Base-by-base conservation (phyloP, 2,888 invertebrate species). In the Diaprepes abbreviatus region DNA sequence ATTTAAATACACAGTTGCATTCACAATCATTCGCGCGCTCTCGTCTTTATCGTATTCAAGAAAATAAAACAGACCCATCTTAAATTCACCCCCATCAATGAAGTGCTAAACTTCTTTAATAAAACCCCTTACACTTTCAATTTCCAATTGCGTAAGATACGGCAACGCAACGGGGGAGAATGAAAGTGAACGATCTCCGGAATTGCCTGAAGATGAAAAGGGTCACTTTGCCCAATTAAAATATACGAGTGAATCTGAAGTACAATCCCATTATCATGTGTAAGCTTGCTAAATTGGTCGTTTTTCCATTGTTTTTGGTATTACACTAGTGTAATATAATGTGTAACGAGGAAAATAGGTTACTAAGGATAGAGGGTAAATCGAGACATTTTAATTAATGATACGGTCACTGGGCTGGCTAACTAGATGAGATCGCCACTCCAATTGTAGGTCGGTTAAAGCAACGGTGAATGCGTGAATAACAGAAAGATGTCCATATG, bases 171-270 rank as follows among this genome's bases (percentile, higher is more conserved):
- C 24, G 48, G 48, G 48, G 19, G 48, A 5, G n/a, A 28, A 28
- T 28, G 9, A 50, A 28, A 50, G 28, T 9, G 9, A 50, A 50
- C 43, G 43, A 3, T 28, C 28, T 16, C 54, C 33, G 21, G 2
- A 45, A 50, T 28, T 24, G 50, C 50, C 28, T 50, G 28, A 6
- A 50, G 38, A 55, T 55, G 24, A 55, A 55, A 55, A 55, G 55
- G 55, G 55, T 36, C 55, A 55, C 55, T 36, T 38, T 24, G 12
- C 38, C 38, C 55, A 55, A 55, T 55, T 55, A 55, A 55, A 55
- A 55, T 55, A 9, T 55, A 55, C 38, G 55, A 24, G 38, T 38
- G 38, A 36, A 38, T 24, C 14, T 55, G 55, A 36, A 55, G 55
- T 36, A 17, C 55, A 36, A 24, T 35, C 21, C 38, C 48, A 50